Evolutionary conservation across 37 sponge, comb jelly and placozoan species (phyloP).

Genomic region (Amphimedon queenslandica): DNA sequence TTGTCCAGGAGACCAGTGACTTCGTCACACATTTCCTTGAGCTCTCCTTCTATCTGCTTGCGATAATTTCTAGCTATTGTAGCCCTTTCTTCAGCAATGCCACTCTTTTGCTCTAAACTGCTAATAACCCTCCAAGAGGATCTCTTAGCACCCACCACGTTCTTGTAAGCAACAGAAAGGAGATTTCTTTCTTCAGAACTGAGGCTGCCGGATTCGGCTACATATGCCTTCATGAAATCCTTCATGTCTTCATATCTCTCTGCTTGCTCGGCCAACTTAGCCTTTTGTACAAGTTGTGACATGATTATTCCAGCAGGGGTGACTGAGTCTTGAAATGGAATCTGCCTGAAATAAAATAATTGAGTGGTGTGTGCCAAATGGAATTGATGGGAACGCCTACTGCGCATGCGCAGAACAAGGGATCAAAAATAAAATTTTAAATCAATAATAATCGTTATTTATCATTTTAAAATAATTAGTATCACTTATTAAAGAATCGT

Average conservation of each 20-base stretch:
- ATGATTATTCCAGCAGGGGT: too few relatives aligned
- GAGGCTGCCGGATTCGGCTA: neutral
- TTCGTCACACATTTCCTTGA: constrained; percentile 76
- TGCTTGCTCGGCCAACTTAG: neutral
- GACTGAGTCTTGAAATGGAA: too few relatives aligned
- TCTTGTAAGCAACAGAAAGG: constrained; percentile 84
- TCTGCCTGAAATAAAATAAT: too few relatives aligned
- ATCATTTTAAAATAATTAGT: too few relatives aligned
- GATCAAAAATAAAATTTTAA: too few relatives aligned
- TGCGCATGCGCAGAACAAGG: too few relatives aligned
- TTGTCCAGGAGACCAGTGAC: too few relatives aligned
- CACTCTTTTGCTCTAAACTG: constrained; percentile 67
- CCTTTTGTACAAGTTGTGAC: neutral
- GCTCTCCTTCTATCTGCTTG: constrained; percentile 68
- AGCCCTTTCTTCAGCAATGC: constrained; percentile 16
- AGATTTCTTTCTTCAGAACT: constrained; percentile 68
- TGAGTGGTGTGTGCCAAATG: too few relatives aligned
- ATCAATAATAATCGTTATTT: too few relatives aligned
- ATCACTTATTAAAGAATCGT: too few relatives aligned
- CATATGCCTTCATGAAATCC: constrained; percentile 43
- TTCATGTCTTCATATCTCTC: neutral
- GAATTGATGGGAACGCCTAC: too few relatives aligned
- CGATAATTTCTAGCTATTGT: constrained; percentile 40
- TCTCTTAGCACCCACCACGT: constrained; percentile 74
- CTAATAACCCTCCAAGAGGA: constrained; percentile 76